phyloP scores from a whole-genome alignment of 2,113 vertebrate genomes.

The Petrocephalus zakoni region DNA sequence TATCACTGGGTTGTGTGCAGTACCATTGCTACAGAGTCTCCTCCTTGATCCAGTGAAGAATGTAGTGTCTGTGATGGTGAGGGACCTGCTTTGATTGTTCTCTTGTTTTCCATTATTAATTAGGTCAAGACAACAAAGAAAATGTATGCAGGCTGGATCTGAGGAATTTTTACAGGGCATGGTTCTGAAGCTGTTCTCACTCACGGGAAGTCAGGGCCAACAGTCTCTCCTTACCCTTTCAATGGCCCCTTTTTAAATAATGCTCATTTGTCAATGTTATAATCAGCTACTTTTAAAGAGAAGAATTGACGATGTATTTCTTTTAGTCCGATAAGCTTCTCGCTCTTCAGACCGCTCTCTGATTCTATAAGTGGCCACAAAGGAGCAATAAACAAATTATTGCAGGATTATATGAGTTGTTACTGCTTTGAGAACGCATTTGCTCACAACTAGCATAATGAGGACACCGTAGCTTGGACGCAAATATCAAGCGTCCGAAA shows the following conservation, averaged over 20 bases:
- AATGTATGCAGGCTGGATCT: slow-evolving; percentile 1
- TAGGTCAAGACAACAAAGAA: slow-evolving; percentile 14
- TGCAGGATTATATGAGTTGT: neutral
- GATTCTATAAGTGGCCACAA: neutral
- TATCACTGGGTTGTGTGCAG: neutral
- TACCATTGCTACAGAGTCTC: neutral
- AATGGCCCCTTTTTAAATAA: slow-evolving; percentile 3
- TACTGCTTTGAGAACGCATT: neutral
- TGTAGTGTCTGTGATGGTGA: neutral
- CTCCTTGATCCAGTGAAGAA: slow-evolving; percentile 12
- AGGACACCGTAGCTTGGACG: neutral
- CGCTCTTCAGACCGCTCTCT: neutral
- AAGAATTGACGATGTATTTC: neutral
- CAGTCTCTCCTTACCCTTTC: neutral
- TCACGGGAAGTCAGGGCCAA: neutral
- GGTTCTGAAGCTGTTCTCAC: neutral
- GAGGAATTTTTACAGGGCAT: neutral
- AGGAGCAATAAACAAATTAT: neutral
- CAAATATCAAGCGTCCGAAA: neutral
- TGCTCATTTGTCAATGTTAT: neutral
- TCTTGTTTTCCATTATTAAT: slow-evolving; percentile 25
- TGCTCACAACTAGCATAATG: neutral
- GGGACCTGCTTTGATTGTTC: slow-evolving; percentile 4
- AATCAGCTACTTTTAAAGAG: neutral
- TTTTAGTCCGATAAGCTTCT: neutral